Evolutionary conservation across 2,797 vertebrate genomes (phyloP), one percentile per base, ranked within the genome.

Genomic region (Sarcoramphus papa): DNA sequence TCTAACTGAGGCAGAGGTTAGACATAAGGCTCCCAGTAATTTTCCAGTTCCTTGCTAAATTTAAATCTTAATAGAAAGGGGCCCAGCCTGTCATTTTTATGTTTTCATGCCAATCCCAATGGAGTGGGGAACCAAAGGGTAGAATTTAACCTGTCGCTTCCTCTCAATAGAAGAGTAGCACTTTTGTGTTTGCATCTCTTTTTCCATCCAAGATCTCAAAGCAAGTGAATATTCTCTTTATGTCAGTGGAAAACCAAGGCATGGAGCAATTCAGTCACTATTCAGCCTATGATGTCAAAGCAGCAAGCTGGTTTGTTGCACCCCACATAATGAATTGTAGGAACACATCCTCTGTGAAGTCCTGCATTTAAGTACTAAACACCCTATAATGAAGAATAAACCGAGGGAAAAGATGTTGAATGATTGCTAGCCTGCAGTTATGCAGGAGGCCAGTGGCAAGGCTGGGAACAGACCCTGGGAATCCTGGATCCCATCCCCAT

Each of bases 1-100:
- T 90, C 89, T 76, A 60, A 83, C 28, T 56, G 64, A 95, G 72
- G 82, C 78, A 67, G 85, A 93, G 82, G 84, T 86, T 96, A 93
- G 81, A 67, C n/a, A 8, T 91, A 90, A 88, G 87, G 47, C 25
- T 92, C 75, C 31, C 62, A 35, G 93, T 81, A 95, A 86, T 96
- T 88, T 95, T 96, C 93, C 96, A 96, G 89, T 78, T 92, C 76
- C 86, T 91, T 93, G 53, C 64, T 95, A 77, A 95, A 96, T 96
- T 93, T 95, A 91, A 95, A 93, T 96, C 81, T 96, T 95, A 94
- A 96, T 85, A 91, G 88, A 95, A 76, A 40, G 92, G 75, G 92
- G 75, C 93, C 86, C 84, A 80, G 47, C 62, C 92, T 90, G 78
- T 95, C 93, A 54, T 92, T 92, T 94, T 92, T 90, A 59, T 72